A percentile compares a stretch with the other conserved stretches of the same genome.
phyloP scores from a whole-genome alignment of 2,888 invertebrate species.

The Smittia sp. region DNA sequence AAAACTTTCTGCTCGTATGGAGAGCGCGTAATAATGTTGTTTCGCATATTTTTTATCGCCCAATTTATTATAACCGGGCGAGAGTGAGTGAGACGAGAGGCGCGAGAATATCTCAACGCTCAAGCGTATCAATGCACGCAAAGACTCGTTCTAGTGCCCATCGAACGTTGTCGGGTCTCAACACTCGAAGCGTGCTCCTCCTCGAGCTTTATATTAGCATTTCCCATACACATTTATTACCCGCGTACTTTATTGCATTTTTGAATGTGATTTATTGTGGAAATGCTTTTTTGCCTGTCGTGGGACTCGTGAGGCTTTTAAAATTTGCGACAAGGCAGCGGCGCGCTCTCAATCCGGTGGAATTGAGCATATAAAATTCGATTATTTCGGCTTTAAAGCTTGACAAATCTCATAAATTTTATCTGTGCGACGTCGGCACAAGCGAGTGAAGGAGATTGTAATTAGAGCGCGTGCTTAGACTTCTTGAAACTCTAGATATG shows the following conservation, averaged over 20 bases:
- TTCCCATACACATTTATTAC: slow-evolving; percentile 34
- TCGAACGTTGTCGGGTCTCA: not conserved
- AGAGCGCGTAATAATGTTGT: slow-evolving; percentile 17
- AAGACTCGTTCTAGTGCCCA: not conserved
- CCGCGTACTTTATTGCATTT: slow-evolving; percentile 30
- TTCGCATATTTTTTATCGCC: slow-evolving; percentile 27
- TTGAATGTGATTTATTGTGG: slow-evolving; percentile 32
- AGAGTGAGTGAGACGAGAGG: not conserved
- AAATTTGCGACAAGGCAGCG: not conserved
- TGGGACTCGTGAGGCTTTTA: not conserved
- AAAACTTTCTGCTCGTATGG: not conserved
- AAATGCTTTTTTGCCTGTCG: slow-evolving; percentile 1
- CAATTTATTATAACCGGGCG: slow-evolving; percentile 14
- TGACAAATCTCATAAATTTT: slow-evolving; percentile 1
- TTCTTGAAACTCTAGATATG: too few species aligned
- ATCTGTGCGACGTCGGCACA: not conserved
- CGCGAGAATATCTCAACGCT: not conserved
- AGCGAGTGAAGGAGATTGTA: not conserved
- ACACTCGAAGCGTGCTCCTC: not conserved
- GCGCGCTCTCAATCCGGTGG: not conserved
- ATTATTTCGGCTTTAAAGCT: not conserved
- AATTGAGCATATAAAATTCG: slow-evolving; percentile 13
- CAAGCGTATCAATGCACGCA: not conserved
- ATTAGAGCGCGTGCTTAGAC: not conserved
- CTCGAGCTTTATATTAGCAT: slow-evolving; percentile 26